Evolutionary conservation across 2,797 vertebrate species (phyloP).

Genomic region (Pangasius sanitwongsei): DNA sequence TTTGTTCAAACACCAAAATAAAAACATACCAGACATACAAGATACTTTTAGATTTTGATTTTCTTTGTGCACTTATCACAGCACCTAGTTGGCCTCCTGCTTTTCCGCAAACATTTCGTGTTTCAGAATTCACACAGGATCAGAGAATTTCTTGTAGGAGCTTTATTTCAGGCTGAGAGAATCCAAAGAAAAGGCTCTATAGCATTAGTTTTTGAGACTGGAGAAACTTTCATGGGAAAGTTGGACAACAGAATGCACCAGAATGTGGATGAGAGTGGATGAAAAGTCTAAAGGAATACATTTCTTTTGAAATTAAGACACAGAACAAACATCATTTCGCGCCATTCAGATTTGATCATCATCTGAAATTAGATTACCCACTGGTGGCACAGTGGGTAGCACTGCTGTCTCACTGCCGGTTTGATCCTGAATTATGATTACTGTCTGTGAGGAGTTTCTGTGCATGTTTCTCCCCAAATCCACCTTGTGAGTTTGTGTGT

Average conservation of each 20-base stretch:
- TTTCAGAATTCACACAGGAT: slow-evolving; percentile 57
- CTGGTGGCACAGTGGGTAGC: background rate
- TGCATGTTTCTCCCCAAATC: background rate
- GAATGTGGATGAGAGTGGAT: background rate
- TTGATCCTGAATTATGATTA: background rate
- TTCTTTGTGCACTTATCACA: background rate
- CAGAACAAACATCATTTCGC: background rate
- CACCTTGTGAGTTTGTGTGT: background rate
- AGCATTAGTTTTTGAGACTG: slow-evolving; percentile 41
- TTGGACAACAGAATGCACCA: background rate
- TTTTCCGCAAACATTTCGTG: background rate
- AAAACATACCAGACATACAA: slow-evolving; percentile 6
- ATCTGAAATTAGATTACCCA: slow-evolving; percentile 5
- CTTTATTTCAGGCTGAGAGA: slow-evolving; percentile 53
- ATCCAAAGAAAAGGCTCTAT: slow-evolving; percentile 56
- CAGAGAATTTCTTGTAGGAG: slow-evolving; percentile 57
- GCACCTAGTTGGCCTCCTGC: background rate
- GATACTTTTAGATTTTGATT: background rate
- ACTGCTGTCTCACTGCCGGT: background rate
- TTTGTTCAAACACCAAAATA: background rate
- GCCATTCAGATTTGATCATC: slow-evolving; percentile 2
- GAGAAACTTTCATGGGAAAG: background rate
- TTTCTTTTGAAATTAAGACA: slow-evolving; percentile 1
- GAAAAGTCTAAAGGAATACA: background rate
- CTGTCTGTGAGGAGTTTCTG: background rate